Evolutionary conservation across 1,140 invertebrate species (phyloP).

Genomic region (Drosophila punjabiensis): DNA sequence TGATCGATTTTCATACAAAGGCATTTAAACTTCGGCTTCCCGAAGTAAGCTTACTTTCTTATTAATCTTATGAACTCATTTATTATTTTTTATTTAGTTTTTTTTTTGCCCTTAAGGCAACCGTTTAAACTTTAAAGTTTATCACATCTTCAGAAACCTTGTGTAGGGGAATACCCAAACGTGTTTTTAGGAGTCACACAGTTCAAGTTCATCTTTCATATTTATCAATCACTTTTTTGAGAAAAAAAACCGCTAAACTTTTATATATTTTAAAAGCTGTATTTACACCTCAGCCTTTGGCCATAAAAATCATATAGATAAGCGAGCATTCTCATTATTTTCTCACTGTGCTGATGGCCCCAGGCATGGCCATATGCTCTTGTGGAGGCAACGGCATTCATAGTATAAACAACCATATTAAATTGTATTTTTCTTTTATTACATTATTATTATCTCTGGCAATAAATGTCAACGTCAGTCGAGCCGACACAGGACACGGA

Average conservation of each 20-base stretch:
- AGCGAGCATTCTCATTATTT: conserved; percentile 13
- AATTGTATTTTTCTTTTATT: conserved; percentile 84
- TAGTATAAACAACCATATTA: conserved; percentile 84
- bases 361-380: conserved; percentile 45
- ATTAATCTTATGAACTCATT: no score
- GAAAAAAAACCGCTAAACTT: neutral
- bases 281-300: neutral
- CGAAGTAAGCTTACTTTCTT: neutral
- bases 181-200: neutral
- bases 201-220: conserved; percentile 7
- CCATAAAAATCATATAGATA: neutral
- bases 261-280: no score
- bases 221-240: neutral
- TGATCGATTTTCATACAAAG: no score
- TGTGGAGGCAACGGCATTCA: conserved; percentile 38
- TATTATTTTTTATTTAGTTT: no score
- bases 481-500: conserved; percentile 71
- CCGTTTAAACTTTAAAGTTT: neutral
- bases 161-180: conserved; percentile 3
- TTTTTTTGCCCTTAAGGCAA: neutral
- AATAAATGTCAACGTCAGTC: conserved; percentile 83
- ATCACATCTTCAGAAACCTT: conserved; percentile 6
- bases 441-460: conserved; percentile 84
- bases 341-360: conserved; percentile 25
- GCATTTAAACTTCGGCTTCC: no score